Conservation (phyloP, 2,113 vertebrate species). For the Callospermophilus lateralis region DNA sequence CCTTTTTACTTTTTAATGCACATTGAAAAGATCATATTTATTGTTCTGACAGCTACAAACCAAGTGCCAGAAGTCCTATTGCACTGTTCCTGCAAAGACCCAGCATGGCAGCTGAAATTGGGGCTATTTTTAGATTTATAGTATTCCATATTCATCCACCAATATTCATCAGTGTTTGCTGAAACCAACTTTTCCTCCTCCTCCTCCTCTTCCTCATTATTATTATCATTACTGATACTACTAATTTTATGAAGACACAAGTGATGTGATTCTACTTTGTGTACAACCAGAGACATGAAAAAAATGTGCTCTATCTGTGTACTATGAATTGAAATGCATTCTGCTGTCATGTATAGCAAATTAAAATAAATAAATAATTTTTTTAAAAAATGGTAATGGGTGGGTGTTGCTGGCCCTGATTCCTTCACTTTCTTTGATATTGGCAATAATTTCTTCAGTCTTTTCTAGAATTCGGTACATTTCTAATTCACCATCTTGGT, state of each 20-base stretch:
- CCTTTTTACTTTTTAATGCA: not conserved
- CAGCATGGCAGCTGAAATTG: not conserved
- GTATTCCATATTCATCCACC: not conserved
- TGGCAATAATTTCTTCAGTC: not conserved
- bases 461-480: not conserved
- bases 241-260: too few species aligned
- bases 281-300: too few species aligned
- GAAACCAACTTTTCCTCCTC: not conserved
- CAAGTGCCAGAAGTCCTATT: not conserved
- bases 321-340: too few species aligned
- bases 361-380: too few species aligned
- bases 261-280: too few species aligned
- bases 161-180: not conserved
- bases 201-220: too few species aligned
- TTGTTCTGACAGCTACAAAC: not conserved
- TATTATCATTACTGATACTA: too few species aligned
- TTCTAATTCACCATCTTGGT: slow-evolving; percentile 6
- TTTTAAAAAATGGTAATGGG: not conserved
- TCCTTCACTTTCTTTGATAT: slow-evolving; percentile 45
- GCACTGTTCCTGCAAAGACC: not conserved
- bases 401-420: not conserved
- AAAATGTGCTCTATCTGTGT: too few species aligned
- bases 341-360: too few species aligned
- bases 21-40: not conserved
- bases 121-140: not conserved